These are phyloP conservation scores for Pseudois nayaur DNA, from an alignment of 2,113 vertebrate genomes.

Conservation along the genomic window DNA sequence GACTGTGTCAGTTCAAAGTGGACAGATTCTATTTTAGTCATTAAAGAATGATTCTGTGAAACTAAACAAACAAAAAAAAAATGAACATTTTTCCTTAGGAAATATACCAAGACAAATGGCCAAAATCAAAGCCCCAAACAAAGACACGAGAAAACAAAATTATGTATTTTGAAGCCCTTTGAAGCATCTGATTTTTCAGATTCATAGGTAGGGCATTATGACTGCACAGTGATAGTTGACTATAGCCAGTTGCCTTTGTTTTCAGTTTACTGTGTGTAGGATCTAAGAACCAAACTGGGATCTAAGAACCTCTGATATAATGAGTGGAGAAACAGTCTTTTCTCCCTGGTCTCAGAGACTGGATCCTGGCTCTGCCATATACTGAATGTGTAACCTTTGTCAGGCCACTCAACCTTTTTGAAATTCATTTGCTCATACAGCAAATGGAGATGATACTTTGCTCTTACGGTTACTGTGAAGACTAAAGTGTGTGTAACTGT, in stretches of 20 bases:
- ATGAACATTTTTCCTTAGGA: neutral
- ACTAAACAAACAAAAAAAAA: constrained; percentile 70
- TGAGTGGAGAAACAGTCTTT: neutral
- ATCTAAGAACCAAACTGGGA: neutral
- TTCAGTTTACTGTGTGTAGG: neutral
- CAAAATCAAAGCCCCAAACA: neutral
- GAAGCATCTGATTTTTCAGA: neutral
- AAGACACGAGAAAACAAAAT: neutral
- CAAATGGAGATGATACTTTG: neutral
- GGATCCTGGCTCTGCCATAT: neutral
- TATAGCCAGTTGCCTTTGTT: neutral
- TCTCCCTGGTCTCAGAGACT: neutral
- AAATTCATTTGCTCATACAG: neutral
- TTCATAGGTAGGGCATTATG: neutral
- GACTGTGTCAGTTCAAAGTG: constrained; percentile 84
- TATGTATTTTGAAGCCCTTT: neutral
- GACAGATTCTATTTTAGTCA: constrained; percentile 82
- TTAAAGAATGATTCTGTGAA: constrained; percentile 85
- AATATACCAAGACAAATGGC: neutral
- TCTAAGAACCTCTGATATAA: neutral
- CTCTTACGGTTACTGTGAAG: neutral
- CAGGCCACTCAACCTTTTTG: neutral
- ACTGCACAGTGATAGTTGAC: neutral
- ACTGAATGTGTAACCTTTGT: neutral
- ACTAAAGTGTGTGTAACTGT: neutral